phyloP scores from a whole-genome alignment of 2,888 invertebrate genomes.

The Danaus chrysippus region DNA sequence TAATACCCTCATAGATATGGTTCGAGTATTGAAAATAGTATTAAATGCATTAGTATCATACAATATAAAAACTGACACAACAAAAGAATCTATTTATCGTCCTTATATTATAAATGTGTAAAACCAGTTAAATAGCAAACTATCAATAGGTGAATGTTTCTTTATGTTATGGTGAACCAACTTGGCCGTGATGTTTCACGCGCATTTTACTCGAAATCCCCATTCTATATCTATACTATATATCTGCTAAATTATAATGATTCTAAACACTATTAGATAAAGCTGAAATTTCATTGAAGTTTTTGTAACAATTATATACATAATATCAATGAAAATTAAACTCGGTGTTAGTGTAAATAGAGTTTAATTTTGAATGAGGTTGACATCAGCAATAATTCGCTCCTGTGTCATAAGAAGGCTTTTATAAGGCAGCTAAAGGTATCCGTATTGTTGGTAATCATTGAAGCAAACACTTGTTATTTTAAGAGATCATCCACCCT shows the following conservation, averaged over 20 bases:
- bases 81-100: conserved; percentile 72
- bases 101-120: conserved; percentile 78
- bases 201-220: conserved; percentile 64
- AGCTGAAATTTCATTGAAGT: conserved; percentile 27
- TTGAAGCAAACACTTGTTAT: conserved; percentile 80
- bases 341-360: conserved; percentile 15
- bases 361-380: conserved; percentile 12
- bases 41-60: conserved; percentile 75
- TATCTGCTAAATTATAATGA: conserved; percentile 30
- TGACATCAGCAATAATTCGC: conserved; percentile 19
- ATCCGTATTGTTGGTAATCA: conserved; percentile 76
- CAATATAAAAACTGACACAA: conserved; percentile 61
- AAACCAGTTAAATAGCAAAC: conserved; percentile 76
- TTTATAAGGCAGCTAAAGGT: conserved; percentile 76
- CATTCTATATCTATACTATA: conserved; percentile 40
- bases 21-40: conserved; percentile 70
- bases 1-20: conserved; percentile 50
- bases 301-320: not conserved
- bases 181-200: conserved; percentile 76
- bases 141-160: conserved; percentile 75
- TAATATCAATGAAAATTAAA: conserved; percentile 22
- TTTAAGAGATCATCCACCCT: conserved; percentile 79
- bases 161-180: conserved; percentile 76
- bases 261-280: conserved; percentile 23
- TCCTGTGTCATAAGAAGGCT: conserved; percentile 50